Percentiles rank a stretch among this genome's conserved stretches.
Conservation (phyloP, 2,797 vertebrate species). For the Mergus octosetaceus region DNA sequence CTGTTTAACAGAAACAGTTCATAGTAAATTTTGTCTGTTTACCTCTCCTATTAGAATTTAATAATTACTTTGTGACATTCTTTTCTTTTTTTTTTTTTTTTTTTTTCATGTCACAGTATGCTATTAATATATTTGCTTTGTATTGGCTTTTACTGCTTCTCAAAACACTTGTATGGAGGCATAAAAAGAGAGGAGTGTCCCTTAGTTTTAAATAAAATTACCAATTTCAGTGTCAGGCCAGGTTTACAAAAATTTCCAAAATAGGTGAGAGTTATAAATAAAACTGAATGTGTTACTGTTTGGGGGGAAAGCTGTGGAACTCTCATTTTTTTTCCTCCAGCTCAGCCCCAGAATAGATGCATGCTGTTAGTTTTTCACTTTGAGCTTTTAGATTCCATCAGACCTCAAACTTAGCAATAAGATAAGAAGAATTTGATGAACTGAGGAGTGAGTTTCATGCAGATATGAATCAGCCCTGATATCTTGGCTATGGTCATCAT, state of each 20-base stretch:
- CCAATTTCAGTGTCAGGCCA: conserved; percentile 27
- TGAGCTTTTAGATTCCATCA: conserved; percentile 44
- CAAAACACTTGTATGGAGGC: not conserved
- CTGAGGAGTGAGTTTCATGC: conserved; percentile 39
- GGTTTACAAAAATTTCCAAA: conserved; percentile 58
- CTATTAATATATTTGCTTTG: not conserved
- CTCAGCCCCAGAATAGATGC: conserved; percentile 55
- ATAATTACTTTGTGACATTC: not conserved
- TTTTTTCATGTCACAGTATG: not conserved
- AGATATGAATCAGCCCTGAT: conserved; percentile 64
- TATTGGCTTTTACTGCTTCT: not conserved
- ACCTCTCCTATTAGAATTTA: not conserved
- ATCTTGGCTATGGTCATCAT: conserved; percentile 42
- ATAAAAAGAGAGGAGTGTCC: not conserved
- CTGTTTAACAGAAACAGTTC: not conserved
- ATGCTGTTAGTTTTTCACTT: conserved; percentile 54
- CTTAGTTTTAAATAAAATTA: conserved; percentile 11
- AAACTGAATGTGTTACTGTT: conserved; percentile 53
- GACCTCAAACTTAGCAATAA: conserved; percentile 50
- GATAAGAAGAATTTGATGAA: conserved; percentile 53
- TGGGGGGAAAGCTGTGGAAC: conserved; percentile 55
- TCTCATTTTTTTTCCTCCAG: conserved; percentile 46
- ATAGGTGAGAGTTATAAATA: conserved; percentile 64
- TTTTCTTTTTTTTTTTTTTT: not conserved
- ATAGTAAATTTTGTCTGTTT: not conserved